Base-by-base conservation (phyloP, 2,113 vertebrate genomes). In the Columbina picui region DNA sequence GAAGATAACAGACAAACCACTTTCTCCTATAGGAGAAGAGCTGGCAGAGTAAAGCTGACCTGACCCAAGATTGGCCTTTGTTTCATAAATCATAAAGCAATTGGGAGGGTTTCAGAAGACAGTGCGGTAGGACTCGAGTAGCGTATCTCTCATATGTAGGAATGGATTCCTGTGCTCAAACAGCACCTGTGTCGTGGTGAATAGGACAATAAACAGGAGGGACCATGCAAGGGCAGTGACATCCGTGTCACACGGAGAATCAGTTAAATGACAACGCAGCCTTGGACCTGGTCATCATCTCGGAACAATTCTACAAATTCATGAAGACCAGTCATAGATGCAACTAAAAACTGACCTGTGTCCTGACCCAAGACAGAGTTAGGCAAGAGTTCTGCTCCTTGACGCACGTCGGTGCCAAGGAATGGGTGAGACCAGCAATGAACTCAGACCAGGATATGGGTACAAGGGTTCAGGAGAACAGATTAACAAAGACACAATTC, bases 391-490 rank as follows among this genome's bases (percentile, higher is more conserved):
- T 91, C 76, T 77, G 63, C 36, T 63, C 41, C 41, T 21, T 21
- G 50, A 11, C 0, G 10, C 0, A 1, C 5, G 25, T 27, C 49
- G 80, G 50, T 39, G 50, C 39, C 64, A 45, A 76, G 59, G 45
- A 69, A 29, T 3, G 21, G 39, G 13, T 10, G 21, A 61, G 43
- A 87, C 71, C 20, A 59, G 59, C 19, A 7, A 34, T 0, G 12
- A 74, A 30, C 55, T 12, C 32, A 36, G 38, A 78, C 9, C 49
- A 70, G 26, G 14, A 81, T 26, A 36, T 9, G 5, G 45, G 27
- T 43, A 65, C 39, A 25, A 25, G 25, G 15, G 14, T 2, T 70
- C 19, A 49, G 25, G 29, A 34, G 23, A 79, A 41, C 47, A 71
- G 41, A 17, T 7, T 7, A 52, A 17, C 2, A 4, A 47, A 67